phyloP scores from a whole-genome alignment of 1,140 invertebrate species.

The Aleiodes sp. region DNA sequence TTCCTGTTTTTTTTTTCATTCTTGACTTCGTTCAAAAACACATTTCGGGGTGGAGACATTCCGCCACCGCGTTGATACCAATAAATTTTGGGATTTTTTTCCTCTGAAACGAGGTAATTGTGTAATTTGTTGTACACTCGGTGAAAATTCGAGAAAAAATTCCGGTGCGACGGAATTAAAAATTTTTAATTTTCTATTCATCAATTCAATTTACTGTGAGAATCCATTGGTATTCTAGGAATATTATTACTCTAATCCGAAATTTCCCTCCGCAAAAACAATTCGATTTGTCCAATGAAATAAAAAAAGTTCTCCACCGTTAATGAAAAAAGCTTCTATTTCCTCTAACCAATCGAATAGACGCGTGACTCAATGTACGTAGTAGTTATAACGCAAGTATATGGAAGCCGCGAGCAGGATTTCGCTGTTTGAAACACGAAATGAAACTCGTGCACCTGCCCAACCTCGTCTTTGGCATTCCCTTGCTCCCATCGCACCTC shows the following conservation, averaged over 20 bases:
- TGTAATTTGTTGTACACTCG: not conserved
- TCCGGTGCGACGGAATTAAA: too few species aligned
- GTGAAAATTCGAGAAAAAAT: not conserved
- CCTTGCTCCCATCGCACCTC: slow-evolving; percentile 36
- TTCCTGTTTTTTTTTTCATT: not conserved
- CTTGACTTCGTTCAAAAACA: slow-evolving; percentile 1
- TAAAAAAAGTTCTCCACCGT: not conserved
- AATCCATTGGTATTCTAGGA: too few species aligned
- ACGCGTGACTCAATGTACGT: not conserved
- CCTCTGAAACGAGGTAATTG: not conserved
- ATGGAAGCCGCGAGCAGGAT: slow-evolving; percentile 38
- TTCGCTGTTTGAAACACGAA: slow-evolving; percentile 50
- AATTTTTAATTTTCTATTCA: too few species aligned
- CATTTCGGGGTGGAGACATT: slow-evolving; percentile 3
- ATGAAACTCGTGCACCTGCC: slow-evolving; percentile 59
- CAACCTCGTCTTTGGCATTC: slow-evolving; percentile 42
- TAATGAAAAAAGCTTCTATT: not conserved
- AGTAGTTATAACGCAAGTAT: slow-evolving; percentile 29
- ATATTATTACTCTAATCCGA: too few species aligned
- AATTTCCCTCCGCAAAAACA: not conserved
- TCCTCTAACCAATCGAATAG: not conserved
- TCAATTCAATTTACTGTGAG: too few species aligned
- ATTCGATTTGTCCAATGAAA: not conserved
- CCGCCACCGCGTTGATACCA: not conserved
- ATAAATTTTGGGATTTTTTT: not conserved